Evolutionary conservation across 2,113 vertebrate genomes (phyloP).

Genomic region (Cynoglossus semilaevis): DNA sequence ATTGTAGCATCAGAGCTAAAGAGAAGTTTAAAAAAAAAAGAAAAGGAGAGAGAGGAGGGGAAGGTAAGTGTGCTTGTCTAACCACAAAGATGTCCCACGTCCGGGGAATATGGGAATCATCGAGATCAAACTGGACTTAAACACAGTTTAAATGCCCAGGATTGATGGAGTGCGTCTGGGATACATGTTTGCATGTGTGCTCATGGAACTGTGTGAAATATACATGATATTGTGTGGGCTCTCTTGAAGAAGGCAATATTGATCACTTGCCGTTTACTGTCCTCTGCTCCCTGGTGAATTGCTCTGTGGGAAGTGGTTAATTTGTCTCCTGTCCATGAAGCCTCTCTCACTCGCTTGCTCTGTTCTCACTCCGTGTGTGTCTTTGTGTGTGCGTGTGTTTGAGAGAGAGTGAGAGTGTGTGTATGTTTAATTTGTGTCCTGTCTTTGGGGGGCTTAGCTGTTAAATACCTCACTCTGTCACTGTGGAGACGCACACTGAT

Average conservation of each 20-base stretch:
- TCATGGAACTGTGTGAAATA: constrained; percentile 11
- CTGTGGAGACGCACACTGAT: constrained; percentile 43
- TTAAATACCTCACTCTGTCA: constrained; percentile 66
- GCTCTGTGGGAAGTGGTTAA: constrained; percentile 69
- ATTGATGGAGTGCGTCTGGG: constrained; percentile 1
- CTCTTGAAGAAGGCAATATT: constrained; percentile 47
- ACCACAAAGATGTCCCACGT: not conserved
- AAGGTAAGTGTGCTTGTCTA: constrained; percentile 7
- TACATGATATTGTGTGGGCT: constrained; percentile 39
- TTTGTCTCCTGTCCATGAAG: constrained; percentile 60
- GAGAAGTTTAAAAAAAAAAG: constrained; percentile 25
- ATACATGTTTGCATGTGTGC: constrained; percentile 1
- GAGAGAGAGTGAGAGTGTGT: constrained; percentile 6
- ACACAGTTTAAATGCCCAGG: not conserved
- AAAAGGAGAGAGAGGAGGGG: not conserved
- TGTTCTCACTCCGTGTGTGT: constrained; percentile 21
- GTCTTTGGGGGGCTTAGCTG: constrained; percentile 45
- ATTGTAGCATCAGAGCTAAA: constrained; percentile 67
- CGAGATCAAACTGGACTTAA: not conserved
- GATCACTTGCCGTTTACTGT: constrained; percentile 62
- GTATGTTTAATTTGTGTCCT: constrained; percentile 54
- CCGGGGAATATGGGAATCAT: not conserved
- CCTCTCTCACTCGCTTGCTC: constrained; percentile 10
- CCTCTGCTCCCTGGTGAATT: constrained; percentile 55
- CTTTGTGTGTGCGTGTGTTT: constrained; percentile 16